Base-by-base conservation (phyloP, 2,888 invertebrate species). In the Cerceris ruficornis region DNA sequence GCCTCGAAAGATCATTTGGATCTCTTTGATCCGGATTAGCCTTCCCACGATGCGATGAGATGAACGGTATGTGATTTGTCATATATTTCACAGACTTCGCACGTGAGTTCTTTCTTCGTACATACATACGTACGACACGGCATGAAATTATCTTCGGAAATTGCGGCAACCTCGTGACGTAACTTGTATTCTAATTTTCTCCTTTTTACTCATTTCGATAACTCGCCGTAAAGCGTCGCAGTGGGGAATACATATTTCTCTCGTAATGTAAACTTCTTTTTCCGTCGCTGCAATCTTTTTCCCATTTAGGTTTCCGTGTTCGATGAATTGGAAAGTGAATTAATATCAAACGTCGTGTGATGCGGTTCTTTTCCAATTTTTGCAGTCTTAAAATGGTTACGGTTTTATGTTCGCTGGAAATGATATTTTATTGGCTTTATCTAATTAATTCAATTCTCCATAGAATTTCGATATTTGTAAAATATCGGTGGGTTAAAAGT, bases 1-100 rank as follows among this genome's bases (percentile, higher is more conserved):
- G 59, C 55, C 76, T 69, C 55, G 77, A 77, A 77, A 77, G 76
- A 77, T 77, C 77, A 77, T 77, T 77, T 77, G 66, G 71, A 67
- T 77, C 71, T 62, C 50, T 28, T 64, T 77, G 71, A 78, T 78
- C 78, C 78, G 77, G 71, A 78, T 77, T 65, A 71, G 71, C 55
- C 77, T 78, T 77, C 78, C 64, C 78, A 78, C 77, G 77, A 71
- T 77, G 50, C 17, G 7, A 46, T 17, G 41, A 54, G 57, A 66
- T 5, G 15, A n/a, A 13, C 41, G 7, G 28, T 4, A 13, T 9
- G 14, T 49, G 28, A 55, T 68, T 68, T 64, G 69, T 71, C 65
- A 60, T 7, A 17, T 8, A 6, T 13, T 28, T 28, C 28, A 28
- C 28, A 28, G 28, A 50, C 13, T 5, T 50, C n/a, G 7, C 6